A percentile compares a stretch with the other conserved stretches of the same genome.
Conservation (phyloP, 2,113 vertebrate genomes). For the Stomatorhinus ivindoensis region DNA sequence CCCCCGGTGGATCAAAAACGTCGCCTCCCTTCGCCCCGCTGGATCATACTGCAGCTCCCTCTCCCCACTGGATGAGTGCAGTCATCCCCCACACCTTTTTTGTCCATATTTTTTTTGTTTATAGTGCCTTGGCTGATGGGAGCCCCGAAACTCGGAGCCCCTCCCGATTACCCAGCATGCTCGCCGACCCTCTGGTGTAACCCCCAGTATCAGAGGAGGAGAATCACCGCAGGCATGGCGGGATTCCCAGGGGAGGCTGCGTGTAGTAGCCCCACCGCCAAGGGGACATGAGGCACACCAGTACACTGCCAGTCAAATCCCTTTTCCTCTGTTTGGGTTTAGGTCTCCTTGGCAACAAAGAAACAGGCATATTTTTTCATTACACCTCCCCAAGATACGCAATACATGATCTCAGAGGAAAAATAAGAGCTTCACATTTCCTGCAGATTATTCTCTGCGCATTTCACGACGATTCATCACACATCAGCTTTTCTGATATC, state of each 20-base stretch:
- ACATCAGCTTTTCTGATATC: conserved; percentile 22
- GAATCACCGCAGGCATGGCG: conserved; percentile 52
- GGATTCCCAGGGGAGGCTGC: conserved; percentile 34
- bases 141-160: conserved; percentile 45
- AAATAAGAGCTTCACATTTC: conserved; percentile 16
- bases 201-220: conserved; percentile 39
- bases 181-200: conserved; percentile 41
- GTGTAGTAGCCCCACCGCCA: conserved; percentile 37
- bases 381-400: conserved; percentile 24
- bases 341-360: conserved; percentile 48
- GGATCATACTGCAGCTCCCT: background rate
- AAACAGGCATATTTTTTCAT: conserved; percentile 47
- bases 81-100: background rate
- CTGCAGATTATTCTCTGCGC: conserved; percentile 24
- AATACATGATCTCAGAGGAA: background rate
- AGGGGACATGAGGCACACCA: conserved; percentile 40
- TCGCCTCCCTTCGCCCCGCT: background rate
- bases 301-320: conserved; percentile 46
- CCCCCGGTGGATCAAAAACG: too few relatives aligned
- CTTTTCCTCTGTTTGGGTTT: conserved; percentile 47
- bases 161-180: conserved; percentile 46
- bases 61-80: background rate
- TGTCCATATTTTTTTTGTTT: conserved; percentile 32
- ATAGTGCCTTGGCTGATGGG: conserved; percentile 47
- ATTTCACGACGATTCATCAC: background rate